Evolutionary conservation across 2,797 vertebrate species (phyloP).

Genomic region (Chromobotia macracanthus): DNA sequence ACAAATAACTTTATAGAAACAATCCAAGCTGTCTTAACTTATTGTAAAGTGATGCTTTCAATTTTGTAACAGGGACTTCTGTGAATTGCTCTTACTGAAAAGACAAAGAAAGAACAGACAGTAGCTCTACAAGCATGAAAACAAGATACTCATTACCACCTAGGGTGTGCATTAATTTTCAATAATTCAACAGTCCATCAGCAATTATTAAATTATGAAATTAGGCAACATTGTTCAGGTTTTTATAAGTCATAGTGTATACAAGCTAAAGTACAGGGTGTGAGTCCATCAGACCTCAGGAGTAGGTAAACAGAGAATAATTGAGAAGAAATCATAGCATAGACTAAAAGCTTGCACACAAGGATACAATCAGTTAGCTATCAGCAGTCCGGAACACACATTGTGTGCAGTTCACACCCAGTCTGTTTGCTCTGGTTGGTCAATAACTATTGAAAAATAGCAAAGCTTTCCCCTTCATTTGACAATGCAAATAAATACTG

Average conservation of each 20-base stretch:
- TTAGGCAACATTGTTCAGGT: neutral
- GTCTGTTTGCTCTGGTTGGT: constrained; percentile 58
- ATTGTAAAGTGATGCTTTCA: too few species aligned
- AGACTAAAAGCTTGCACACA: constrained; percentile 48
- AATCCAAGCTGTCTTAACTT: too few species aligned
- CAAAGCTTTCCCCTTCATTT: constrained; percentile 58
- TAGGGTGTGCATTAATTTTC: too few species aligned
- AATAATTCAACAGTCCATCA: too few species aligned
- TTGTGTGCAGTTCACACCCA: constrained; percentile 57
- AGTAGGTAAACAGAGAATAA: constrained; percentile 52
- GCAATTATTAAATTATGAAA: too few species aligned
- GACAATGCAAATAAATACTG: constrained; percentile 58
- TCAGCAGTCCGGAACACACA: constrained; percentile 54
- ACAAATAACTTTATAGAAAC: too few species aligned
- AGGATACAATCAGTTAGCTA: constrained; percentile 56
- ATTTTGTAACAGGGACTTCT: too few species aligned
- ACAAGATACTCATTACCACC: too few species aligned
- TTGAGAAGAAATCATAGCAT: constrained; percentile 37
- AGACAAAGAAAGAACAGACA: too few species aligned
- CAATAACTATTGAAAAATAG: constrained; percentile 54
- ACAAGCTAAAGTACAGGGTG: neutral
- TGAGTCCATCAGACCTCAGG: constrained; percentile 40
- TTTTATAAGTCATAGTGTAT: neutral
- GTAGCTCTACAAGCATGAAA: too few species aligned
- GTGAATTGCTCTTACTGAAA: too few species aligned